Base-by-base conservation (phyloP, 2,797 vertebrate genomes). In the Allenopithecus nigroviridis region DNA sequence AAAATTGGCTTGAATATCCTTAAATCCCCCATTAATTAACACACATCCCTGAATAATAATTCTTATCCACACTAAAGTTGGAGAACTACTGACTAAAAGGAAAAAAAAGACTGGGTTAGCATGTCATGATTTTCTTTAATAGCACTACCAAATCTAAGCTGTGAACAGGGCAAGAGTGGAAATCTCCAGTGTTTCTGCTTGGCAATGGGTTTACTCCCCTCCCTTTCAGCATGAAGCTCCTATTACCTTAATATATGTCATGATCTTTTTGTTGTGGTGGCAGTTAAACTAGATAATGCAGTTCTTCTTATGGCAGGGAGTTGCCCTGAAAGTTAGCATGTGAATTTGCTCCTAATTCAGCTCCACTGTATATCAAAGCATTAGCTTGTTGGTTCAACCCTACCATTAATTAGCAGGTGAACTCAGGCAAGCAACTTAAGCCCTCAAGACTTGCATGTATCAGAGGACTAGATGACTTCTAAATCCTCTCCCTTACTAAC, bases 1-100 rank as follows among this genome's bases (percentile, higher is more conserved):
- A 76, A 96, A 95, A 81, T 46, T 95, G 80, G 26, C 50, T 93
- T 26, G 19, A 74, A 74, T 94, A 96, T 75, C 79, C 59, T 93
- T 91, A 81, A 94, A 81, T 81, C 39, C 59, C 36, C 21, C 41
- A 48, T 95, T 92, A 85, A 83, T 88, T 96, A 68, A 81, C 16
- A 72, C 24, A 84, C 72, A n/a, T 80, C 55, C 43, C 55, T 94
- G 59, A 95, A 93, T 53, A 90, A 61, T 46, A 76, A 84, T 24
- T 81, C 48, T 43, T 72, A 64, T 28, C 26, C 30, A 57, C 14
- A 22, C 33, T 46, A 28, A 74, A 90, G 12, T 12, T 92, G 30
- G 74, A 91, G 74, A 92, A 50, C 5, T 26, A 72, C 16, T 75
- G 24, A 61, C 74, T 90, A 68, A 85, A 93, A 57, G 30, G 33